Conservation (phyloP, 2,113 vertebrate species). For the Neogobius melanostomus region DNA sequence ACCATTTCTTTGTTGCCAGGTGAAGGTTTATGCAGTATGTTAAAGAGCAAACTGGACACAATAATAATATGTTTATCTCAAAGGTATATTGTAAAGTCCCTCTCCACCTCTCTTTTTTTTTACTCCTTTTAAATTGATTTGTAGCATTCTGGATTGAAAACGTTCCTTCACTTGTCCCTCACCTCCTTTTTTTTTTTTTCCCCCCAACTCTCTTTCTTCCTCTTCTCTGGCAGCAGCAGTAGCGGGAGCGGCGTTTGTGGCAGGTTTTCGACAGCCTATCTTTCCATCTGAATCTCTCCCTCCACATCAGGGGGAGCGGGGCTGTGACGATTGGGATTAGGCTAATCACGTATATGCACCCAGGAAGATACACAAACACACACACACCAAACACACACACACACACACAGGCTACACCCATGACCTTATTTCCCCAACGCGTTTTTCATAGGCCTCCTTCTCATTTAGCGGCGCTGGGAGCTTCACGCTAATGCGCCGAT, state of each 20-base stretch:
- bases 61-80: too few relatives aligned
- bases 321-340: conserved; percentile 66
- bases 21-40: too few relatives aligned
- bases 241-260: conserved; percentile 14
- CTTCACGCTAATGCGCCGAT: conserved; percentile 35
- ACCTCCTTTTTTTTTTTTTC: background rate
- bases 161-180: conserved; percentile 21
- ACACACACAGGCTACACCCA: conserved; percentile 15
- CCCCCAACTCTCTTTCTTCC: background rate
- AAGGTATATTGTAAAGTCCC: background rate
- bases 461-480: conserved; percentile 35
- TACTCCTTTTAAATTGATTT: conserved; percentile 34
- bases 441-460: conserved; percentile 37
- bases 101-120: background rate
- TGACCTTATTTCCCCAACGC: conserved; percentile 52
- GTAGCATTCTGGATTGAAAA: conserved; percentile 33
- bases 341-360: conserved; percentile 41
- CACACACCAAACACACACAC: conserved; percentile 4
- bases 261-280: conserved; percentile 13
- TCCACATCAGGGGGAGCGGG: conserved; percentile 58
- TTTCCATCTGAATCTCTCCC: conserved; percentile 57
- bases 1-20: too few relatives aligned
- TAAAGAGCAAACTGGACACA: too few relatives aligned
- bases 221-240: background rate
- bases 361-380: conserved; percentile 23